These are phyloP conservation scores for Luffia ferchaultella DNA, from an alignment of 2,888 invertebrate species.

Conservation along the genomic window DNA sequence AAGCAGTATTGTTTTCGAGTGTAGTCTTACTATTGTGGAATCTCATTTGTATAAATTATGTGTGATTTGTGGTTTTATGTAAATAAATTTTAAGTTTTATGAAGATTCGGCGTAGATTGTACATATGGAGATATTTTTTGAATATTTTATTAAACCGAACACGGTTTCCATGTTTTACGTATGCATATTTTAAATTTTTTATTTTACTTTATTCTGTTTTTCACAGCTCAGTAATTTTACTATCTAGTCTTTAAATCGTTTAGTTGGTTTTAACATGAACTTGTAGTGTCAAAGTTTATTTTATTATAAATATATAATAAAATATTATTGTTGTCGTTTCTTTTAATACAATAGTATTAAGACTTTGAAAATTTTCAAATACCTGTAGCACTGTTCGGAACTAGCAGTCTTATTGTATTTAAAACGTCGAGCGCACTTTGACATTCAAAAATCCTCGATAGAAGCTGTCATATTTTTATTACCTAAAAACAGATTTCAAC, in stretches of 20 bases:
- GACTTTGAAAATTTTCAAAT: too few species aligned
- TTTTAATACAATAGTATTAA: too few species aligned
- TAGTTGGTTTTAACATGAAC: conserved; percentile 43
- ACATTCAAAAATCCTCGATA: too few species aligned
- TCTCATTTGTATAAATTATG: neutral
- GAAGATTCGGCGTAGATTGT: neutral
- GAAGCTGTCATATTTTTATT: too few species aligned
- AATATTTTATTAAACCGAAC: conserved; percentile 16
- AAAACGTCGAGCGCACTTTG: too few species aligned
- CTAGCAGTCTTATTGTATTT: too few species aligned
- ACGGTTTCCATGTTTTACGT: conserved; percentile 8
- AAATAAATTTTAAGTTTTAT: neutral
- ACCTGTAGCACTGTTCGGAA: too few species aligned
- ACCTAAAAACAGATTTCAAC: too few species aligned
- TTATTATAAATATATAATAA: conserved; percentile 30
- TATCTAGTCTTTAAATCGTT: conserved; percentile 58
- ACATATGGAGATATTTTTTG: conserved; percentile 4
- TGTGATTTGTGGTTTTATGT: neutral
- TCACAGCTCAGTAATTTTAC: conserved; percentile 43
- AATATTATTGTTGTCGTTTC: neutral
- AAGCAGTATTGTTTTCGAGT: neutral
- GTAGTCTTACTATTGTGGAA: neutral
- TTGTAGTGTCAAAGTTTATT: conserved; percentile 44
- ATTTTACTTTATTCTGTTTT: conserved; percentile 6
- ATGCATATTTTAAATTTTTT: conserved; percentile 6